Conservation (phyloP, 1,140 invertebrate genomes). For the Spodoptera litura region DNA sequence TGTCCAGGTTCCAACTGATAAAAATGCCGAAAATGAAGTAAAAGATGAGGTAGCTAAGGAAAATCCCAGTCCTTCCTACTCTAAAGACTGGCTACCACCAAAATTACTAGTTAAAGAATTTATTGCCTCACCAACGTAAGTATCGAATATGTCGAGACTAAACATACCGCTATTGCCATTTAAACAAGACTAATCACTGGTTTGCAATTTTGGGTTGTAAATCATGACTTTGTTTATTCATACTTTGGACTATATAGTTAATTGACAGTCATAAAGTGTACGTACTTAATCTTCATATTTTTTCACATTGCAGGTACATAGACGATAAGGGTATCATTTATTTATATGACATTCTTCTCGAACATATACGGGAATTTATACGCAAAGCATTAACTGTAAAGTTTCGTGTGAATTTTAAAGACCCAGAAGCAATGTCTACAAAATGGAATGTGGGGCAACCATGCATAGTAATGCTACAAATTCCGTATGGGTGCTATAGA, state of each 20-base stretch:
- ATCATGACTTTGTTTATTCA: no score
- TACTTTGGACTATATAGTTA: no score
- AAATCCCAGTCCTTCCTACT: slow-evolving; percentile 55
- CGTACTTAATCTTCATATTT: not conserved
- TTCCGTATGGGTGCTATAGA: slow-evolving; percentile 88
- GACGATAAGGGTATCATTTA: slow-evolving; percentile 87
- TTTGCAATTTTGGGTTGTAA: no score
- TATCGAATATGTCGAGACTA: slow-evolving; percentile 20
- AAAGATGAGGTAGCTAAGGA: slow-evolving; percentile 6
- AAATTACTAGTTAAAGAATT: slow-evolving; percentile 82
- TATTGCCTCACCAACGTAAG: slow-evolving; percentile 76
- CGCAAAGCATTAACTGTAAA: slow-evolving; percentile 70
- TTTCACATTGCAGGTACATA: slow-evolving; percentile 84
- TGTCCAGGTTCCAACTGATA: slow-evolving; percentile 48
- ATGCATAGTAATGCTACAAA: slow-evolving; percentile 88
- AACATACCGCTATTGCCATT: not conserved
- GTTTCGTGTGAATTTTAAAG: slow-evolving; percentile 78
- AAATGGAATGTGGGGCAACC: slow-evolving; percentile 87
- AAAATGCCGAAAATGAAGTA: slow-evolving; percentile 44
- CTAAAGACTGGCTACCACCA: slow-evolving; percentile 77
- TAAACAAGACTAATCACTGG: no score
- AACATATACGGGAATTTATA: slow-evolving; percentile 83
- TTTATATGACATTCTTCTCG: slow-evolving; percentile 82
- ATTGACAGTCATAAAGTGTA: not conserved
- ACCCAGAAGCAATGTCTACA: slow-evolving; percentile 79